Evolutionary conservation across 2,888 invertebrate species (phyloP).

Genomic region (Andrena flavipes): DNA sequence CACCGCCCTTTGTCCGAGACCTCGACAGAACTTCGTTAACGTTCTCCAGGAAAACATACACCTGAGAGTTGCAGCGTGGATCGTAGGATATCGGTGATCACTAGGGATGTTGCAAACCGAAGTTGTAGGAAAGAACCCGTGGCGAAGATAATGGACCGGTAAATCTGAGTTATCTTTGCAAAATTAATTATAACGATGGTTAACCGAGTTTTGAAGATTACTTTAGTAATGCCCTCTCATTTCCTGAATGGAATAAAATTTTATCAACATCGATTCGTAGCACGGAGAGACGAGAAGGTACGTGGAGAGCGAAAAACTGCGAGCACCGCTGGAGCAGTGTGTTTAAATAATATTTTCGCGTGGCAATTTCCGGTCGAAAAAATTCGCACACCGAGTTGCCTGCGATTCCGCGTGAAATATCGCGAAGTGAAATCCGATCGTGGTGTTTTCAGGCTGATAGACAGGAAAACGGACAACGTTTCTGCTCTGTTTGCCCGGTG

Average conservation of each 20-base stretch:
- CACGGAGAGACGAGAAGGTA: not conserved
- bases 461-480: conserved; percentile 17
- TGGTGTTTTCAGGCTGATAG: conserved; percentile 21
- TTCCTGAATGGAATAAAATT: no score
- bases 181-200: not conserved
- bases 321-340: not conserved
- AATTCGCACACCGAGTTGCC: not conserved
- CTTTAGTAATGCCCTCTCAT: no score
- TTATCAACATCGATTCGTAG: not conserved
- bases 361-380: conserved; percentile 13
- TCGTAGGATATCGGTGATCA: conserved; percentile 45
- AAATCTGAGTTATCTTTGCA: not conserved
- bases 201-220: not conserved
- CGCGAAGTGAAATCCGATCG: conserved; percentile 16
- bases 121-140: conserved; percentile 4
- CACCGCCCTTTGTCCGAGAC: conserved; percentile 49
- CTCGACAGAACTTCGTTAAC: conserved; percentile 50
- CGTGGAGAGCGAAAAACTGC: not conserved
- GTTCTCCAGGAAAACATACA: conserved; percentile 57
- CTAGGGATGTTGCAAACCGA: not conserved
- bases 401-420: conserved; percentile 2
- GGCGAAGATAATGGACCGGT: conserved; percentile 1
- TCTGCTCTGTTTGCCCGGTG: conserved; percentile 13
- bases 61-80: conserved; percentile 30
- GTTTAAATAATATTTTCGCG: not conserved